These are phyloP conservation scores for Doris montereyensis DNA, from an alignment of 2,888 invertebrate genomes.

Conservation along the genomic window DNA sequence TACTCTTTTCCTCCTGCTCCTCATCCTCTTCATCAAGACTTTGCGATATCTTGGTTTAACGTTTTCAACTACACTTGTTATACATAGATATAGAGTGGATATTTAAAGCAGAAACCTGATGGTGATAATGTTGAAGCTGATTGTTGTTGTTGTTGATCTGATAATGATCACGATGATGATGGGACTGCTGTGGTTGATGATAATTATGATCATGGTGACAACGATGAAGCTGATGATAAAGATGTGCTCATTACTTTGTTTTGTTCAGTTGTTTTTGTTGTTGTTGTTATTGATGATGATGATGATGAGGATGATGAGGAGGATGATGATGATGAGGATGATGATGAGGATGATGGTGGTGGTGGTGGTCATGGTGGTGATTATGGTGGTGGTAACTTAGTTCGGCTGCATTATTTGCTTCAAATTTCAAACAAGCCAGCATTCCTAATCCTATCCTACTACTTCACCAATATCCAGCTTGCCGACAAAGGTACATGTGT, in stretches of 20 bases:
- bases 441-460: not conserved
- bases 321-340: no score
- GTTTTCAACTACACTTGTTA: not conserved
- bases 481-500: no score
- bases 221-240: not conserved
- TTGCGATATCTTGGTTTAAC: no score
- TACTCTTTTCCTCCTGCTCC: no score
- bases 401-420: not conserved
- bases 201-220: not conserved
- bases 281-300: no score
- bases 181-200: not conserved
- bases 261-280: not conserved
- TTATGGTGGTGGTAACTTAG: not conserved
- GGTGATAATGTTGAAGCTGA: not conserved
- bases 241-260: not conserved
- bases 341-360: no score
- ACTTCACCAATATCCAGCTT: no score
- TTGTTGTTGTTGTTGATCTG: not conserved
- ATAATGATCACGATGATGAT: slow-evolving; percentile 18
- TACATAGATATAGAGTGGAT: not conserved
- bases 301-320: no score
- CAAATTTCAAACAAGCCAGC: not conserved
- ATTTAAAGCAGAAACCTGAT: not conserved
- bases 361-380: slow-evolving; percentile 22
- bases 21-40: no score